Base-by-base conservation (phyloP, 2,113 vertebrate genomes). In the Eulemur macaco region DNA sequence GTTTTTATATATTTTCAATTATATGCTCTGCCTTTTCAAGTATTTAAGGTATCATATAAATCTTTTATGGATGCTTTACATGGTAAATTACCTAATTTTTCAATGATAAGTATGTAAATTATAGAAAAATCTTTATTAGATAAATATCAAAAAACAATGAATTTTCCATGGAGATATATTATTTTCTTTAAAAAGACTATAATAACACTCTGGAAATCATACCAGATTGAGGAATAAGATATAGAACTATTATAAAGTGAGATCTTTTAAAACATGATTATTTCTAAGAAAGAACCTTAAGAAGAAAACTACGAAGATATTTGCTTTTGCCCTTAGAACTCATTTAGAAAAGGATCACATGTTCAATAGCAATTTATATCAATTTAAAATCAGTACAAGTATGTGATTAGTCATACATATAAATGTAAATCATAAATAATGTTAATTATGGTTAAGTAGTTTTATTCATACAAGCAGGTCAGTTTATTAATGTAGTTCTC, bases 401-500 rank as follows among this genome's bases (percentile, higher is more conserved):
- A 74, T 71, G 8, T 93, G 10, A 69, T 91, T 96, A 85, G 25
- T 95, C n/a, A 83, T 37, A n/a, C 11, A 42, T 42, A 60, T 50
- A 68, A 84, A 78, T 60, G 0, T 80, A 93, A 93, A 31, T 11
- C 4, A 56, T 34, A 76, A 92, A 47, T 50, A 52, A 69, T 64
- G 88, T 60, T 4, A 27, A 69, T n/a, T 81, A 91, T 83, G 25
- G 9, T 31, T 76, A 69, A 85, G 31, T 58, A 84, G 52, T 63
- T 45, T 80, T 82, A 25, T 81, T 89, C 78, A 74, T 82, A 52
- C 0, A 88, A 47, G 5, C 20, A 50, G 17, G 2, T 47, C 56
- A 90, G 45, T 27, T 88, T 97, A 77, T 86, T 80, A 85, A 81
- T 91, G 50, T 45, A 34, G 25, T 50, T 96, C 18, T 93, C 31